phyloP scores from a whole-genome alignment of 2,797 vertebrate genomes.

The Potorous gilbertii region DNA sequence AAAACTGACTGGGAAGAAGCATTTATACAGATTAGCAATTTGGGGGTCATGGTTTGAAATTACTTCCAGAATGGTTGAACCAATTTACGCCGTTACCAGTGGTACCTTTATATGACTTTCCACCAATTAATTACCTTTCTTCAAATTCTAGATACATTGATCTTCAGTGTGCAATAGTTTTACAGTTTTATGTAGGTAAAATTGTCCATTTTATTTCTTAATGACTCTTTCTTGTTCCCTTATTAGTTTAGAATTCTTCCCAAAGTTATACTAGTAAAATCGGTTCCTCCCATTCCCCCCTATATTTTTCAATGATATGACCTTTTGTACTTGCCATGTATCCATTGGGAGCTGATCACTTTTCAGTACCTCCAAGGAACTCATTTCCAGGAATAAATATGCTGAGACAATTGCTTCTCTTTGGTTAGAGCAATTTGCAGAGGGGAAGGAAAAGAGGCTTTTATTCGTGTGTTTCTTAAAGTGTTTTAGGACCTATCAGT shows the following conservation, averaged over 20 bases:
- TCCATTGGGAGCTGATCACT: not conserved
- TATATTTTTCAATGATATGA: not conserved
- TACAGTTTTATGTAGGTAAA: not conserved
- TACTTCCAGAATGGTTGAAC: not conserved
- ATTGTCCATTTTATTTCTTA: not conserved
- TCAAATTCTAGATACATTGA: not conserved
- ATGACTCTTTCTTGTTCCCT: not conserved
- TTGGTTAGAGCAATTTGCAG: not conserved
- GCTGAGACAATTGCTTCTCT: not conserved
- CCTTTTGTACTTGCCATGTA: not conserved
- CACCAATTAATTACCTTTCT: not conserved
- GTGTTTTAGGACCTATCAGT: not conserved
- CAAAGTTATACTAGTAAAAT: not conserved
- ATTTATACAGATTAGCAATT: not conserved
- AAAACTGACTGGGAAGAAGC: not conserved
- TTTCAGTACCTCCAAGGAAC: not conserved
- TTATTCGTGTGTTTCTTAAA: not conserved
- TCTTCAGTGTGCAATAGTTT: not conserved
- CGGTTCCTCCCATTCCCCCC: not conserved
- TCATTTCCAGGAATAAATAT: not conserved
- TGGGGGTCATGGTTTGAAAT: not conserved
- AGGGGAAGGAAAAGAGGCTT: not conserved
- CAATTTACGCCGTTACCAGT: not conserved
- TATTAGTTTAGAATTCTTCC: not conserved
- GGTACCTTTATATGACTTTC: not conserved